Conservation (phyloP, 2,888 invertebrate genomes). For the Epinotia ramella region DNA sequence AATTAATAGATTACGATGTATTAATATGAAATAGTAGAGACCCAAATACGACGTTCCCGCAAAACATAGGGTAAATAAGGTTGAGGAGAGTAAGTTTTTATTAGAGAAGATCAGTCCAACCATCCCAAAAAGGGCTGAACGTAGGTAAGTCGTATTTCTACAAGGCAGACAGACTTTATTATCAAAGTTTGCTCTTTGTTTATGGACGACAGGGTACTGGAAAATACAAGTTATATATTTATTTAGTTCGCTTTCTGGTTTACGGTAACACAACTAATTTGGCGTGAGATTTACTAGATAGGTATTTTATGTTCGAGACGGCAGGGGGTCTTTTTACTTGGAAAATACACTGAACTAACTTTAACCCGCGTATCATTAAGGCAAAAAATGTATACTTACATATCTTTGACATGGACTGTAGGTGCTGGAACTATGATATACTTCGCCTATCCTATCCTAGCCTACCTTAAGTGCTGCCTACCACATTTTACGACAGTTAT, state of each 20-base stretch:
- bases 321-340: no score
- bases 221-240: conserved; percentile 29
- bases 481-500: no score
- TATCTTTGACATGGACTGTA: no score
- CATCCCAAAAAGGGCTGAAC: conserved; percentile 13
- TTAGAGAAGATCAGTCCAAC: conserved; percentile 10
- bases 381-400: no score
- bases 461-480: no score
- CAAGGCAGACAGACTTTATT: conserved; percentile 35
- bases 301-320: neutral
- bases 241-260: conserved; percentile 28
- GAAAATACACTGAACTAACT: no score
- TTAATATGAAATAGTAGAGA: conserved; percentile 3
- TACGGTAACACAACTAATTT: conserved; percentile 29
- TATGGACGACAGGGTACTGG: conserved; percentile 23
- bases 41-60: neutral
- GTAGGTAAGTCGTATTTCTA: conserved; percentile 31
- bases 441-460: no score
- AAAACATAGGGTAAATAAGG: neutral
- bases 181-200: conserved; percentile 41
- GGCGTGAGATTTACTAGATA: conserved; percentile 14
- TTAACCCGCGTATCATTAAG: no score
- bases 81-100: conserved; percentile 9
- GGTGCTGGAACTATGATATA: no score
- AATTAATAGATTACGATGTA: no score